A percentile compares a stretch with the other conserved stretches of the same genome.
Conservation (phyloP, 2,888 invertebrate genomes). For the Dorcus parallelipipedus region DNA sequence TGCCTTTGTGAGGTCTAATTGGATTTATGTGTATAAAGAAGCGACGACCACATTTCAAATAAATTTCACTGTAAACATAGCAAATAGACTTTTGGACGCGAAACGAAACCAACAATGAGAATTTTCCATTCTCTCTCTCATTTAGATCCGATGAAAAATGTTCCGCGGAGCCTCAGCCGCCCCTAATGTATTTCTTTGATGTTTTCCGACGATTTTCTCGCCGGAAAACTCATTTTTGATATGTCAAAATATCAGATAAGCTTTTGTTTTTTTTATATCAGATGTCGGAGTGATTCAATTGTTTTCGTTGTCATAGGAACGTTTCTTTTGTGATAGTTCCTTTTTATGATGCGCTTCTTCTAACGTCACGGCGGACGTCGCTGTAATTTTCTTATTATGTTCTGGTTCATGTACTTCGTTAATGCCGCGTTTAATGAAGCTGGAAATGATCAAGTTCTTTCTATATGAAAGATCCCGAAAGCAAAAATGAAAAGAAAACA, state of each 20-base stretch:
- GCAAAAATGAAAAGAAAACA: too few relatives aligned
- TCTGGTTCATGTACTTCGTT: too few relatives aligned
- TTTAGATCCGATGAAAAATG: background rate
- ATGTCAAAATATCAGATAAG: slow-evolving; percentile 20
- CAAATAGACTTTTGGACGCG: background rate
- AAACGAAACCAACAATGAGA: background rate
- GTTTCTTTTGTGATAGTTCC: slow-evolving; percentile 12
- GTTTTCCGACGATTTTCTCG: slow-evolving; percentile 9
- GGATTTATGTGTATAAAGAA: too few relatives aligned
- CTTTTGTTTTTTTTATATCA: slow-evolving; percentile 10
- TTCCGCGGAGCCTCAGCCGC: background rate
- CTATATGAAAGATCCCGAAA: too few relatives aligned
- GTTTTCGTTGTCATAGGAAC: slow-evolving; percentile 7
- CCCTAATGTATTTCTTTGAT: slow-evolving; percentile 15
- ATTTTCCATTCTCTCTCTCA: background rate
- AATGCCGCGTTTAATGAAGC: too few relatives aligned
- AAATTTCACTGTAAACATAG: too few relatives aligned
- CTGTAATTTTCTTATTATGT: too few relatives aligned
- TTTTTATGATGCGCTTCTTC: slow-evolving; percentile 1
- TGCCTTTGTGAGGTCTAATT: too few relatives aligned
- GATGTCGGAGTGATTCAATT: slow-evolving; percentile 11
- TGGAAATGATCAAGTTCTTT: too few relatives aligned
- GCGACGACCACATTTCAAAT: too few relatives aligned
- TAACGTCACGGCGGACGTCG: too few relatives aligned
- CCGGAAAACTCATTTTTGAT: slow-evolving; percentile 21